These are phyloP conservation scores for Siphamia tubifer DNA, from an alignment of 2,113 vertebrate genomes.

Conservation along the genomic window DNA sequence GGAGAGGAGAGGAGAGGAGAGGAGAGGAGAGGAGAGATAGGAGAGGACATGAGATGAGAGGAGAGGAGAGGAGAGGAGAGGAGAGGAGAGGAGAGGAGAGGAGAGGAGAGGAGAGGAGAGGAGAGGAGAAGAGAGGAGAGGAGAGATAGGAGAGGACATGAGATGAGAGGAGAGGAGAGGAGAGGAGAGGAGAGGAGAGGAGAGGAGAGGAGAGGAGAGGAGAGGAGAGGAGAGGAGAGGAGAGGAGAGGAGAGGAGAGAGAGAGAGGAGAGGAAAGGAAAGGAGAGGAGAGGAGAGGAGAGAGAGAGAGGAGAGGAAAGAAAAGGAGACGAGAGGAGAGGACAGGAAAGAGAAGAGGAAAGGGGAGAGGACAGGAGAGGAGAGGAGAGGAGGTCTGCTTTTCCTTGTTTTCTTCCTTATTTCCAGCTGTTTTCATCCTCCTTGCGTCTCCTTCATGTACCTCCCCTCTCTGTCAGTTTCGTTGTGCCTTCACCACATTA, in stretches of 20 bases:
- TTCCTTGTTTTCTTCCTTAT: conserved; percentile 37
- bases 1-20: conserved; percentile 23
- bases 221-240: conserved; percentile 21
- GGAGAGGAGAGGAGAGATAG: not conserved
- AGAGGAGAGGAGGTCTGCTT: conserved; percentile 17
- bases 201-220: conserved; percentile 18
- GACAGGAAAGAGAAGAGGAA: conserved; percentile 54
- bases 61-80: conserved; percentile 1
- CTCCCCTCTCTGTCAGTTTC: conserved; percentile 42
- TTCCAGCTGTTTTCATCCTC: not conserved
- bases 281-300: not conserved
- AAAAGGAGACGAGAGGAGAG: not conserved
- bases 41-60: no score
- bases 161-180: conserved; percentile 34
- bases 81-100: conserved; percentile 24
- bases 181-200: not conserved
- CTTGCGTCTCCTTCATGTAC: not conserved
- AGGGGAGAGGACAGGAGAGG: conserved; percentile 1
- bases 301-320: no score
- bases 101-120: conserved; percentile 13
- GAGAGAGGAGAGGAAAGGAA: conserved; percentile 37
- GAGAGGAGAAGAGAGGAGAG: conserved; percentile 1
- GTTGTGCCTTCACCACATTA: conserved; percentile 43
- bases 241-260: conserved; percentile 8
- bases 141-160: no score